phyloP scores from a whole-genome alignment of 2,113 vertebrate genomes.

The Azemiops feae region DNA sequence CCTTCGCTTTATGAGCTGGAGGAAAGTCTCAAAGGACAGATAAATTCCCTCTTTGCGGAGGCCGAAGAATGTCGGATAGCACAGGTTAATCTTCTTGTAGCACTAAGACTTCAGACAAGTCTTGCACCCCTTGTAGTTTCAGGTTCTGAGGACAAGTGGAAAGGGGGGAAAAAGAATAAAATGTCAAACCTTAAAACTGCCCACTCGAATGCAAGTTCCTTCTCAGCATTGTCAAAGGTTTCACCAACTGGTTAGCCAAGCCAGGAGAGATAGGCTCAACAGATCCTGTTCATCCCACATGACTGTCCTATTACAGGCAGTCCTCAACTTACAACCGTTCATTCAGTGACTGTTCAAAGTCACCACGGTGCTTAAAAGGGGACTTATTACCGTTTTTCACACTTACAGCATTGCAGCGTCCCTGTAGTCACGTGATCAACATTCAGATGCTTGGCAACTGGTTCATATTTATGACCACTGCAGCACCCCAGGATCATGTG shows the following conservation, averaged over 20 bases:
- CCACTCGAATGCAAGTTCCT: too few species aligned
- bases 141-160: conserved; percentile 65
- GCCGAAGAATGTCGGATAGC: fast-evolving
- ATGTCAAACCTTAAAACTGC: background rate
- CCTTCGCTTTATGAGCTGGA: background rate
- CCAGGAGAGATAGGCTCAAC: background rate
- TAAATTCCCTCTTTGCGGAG: background rate
- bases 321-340: background rate
- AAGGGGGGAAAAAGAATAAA: background rate
- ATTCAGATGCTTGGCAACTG: too few species aligned
- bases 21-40: background rate
- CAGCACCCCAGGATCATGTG: too few species aligned
- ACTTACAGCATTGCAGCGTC: too few species aligned
- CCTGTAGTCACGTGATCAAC: too few species aligned
- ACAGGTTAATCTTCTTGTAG: conserved; percentile 43
- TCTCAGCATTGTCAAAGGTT: background rate
- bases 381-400: too few species aligned
- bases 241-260: background rate
- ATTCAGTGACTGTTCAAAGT: too few species aligned
- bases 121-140: conserved; percentile 63
- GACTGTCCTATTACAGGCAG: background rate
- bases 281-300: too few species aligned
- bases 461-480: too few species aligned
- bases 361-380: too few species aligned
- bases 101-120: conserved; percentile 73